A percentile compares a stretch with the other conserved stretches of the same genome.
Evolutionary conservation across 1,140 invertebrate species (phyloP).

Genomic region (Lanistes nyassanus): DNA sequence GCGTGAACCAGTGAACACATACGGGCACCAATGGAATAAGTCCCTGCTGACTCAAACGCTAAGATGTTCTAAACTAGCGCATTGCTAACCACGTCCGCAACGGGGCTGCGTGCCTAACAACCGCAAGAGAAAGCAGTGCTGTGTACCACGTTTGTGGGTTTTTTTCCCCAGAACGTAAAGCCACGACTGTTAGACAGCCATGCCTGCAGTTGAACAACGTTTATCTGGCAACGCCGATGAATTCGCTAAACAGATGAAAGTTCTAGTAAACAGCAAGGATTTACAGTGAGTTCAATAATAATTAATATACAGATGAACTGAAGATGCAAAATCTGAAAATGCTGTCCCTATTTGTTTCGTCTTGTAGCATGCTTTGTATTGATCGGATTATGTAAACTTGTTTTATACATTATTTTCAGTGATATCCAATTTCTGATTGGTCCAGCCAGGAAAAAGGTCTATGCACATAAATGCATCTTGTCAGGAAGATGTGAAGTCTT

Average conservation of each 20-base stretch:
- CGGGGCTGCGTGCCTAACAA: slow-evolving; percentile 33
- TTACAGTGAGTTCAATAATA: slow-evolving; percentile 23
- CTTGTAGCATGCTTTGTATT: too few species aligned
- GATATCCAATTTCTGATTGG: slow-evolving; percentile 64
- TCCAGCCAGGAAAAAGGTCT: slow-evolving; percentile 56
- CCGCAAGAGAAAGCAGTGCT: background rate
- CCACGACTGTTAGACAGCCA: background rate
- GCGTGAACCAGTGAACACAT: too few species aligned
- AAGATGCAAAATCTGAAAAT: too few species aligned
- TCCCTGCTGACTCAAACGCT: background rate
- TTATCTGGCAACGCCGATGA: slow-evolving; percentile 53
- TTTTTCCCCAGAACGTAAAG: too few species aligned
- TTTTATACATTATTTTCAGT: slow-evolving; percentile 57
- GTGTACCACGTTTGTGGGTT: too few species aligned
- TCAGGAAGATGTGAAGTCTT: slow-evolving; percentile 65
- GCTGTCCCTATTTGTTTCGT: too few species aligned
- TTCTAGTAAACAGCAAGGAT: slow-evolving; percentile 62
- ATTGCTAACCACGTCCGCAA: slow-evolving; percentile 1
- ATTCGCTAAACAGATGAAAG: slow-evolving; percentile 69
- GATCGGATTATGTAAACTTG: background rate
- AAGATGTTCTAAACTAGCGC: background rate
- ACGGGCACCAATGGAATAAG: too few species aligned
- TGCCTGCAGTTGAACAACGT: slow-evolving; percentile 41
- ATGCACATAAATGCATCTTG: slow-evolving; percentile 63
- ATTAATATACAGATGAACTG: too few species aligned